Conservation (phyloP, 2,113 vertebrate species). For the Jacana jacana region DNA sequence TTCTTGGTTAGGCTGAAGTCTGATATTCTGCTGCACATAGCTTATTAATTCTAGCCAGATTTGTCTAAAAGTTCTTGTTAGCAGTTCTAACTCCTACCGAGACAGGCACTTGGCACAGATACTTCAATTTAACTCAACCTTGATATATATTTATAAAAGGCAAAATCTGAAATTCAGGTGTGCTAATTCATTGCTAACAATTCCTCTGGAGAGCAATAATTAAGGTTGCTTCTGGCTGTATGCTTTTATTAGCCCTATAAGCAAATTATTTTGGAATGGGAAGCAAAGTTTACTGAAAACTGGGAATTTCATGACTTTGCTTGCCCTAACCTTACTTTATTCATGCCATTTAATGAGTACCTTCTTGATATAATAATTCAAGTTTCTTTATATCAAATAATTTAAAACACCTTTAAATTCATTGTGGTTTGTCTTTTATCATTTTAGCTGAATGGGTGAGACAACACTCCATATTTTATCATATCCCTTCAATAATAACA, state of each 20-base stretch:
- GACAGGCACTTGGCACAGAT: not conserved
- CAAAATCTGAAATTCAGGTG: not conserved
- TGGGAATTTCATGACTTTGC: not conserved
- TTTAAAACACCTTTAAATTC: not conserved
- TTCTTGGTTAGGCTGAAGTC: not conserved
- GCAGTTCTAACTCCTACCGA: not conserved
- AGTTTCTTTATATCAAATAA: not conserved
- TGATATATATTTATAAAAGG: not conserved
- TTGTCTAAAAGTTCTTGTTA: not conserved
- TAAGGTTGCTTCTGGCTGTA: not conserved
- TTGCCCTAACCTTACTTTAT: not conserved
- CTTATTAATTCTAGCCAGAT: not conserved
- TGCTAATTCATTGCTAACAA: not conserved
- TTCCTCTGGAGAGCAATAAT: not conserved
- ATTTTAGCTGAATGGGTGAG: not conserved
- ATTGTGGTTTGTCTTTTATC: not conserved
- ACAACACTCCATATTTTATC: not conserved
- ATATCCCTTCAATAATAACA: not conserved
- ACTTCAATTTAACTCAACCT: not conserved
- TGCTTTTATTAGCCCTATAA: not conserved
- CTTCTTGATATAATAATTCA: not conserved
- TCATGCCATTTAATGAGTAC: not conserved
- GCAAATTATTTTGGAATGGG: not conserved
- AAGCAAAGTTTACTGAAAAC: not conserved
- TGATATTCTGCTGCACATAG: not conserved